Evolutionary conservation across 2,113 vertebrate genomes (phyloP).

Genomic region (Artemisiospiza belli): DNA sequence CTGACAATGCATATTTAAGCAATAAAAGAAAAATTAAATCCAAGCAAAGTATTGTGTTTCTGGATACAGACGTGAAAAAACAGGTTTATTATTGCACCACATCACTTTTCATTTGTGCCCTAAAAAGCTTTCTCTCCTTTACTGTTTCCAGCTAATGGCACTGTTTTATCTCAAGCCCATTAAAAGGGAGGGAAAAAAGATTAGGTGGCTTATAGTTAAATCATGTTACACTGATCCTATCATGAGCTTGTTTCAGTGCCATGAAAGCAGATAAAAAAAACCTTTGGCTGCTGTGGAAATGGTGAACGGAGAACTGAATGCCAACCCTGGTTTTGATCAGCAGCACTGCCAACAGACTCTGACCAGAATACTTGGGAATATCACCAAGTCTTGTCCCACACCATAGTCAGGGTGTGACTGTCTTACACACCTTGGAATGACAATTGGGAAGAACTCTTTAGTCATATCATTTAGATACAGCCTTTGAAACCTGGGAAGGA

Average conservation of each 20-base stretch:
- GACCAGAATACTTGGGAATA: background rate
- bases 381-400: background rate
- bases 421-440: background rate
- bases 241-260: background rate
- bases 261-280: background rate
- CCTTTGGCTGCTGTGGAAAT: background rate
- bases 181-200: background rate
- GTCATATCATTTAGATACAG: background rate
- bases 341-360: background rate
- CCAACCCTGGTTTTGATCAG: background rate
- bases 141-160: background rate
- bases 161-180: background rate
- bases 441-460: background rate
- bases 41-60: background rate
- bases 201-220: background rate
- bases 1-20: background rate
- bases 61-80: background rate
- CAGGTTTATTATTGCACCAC: background rate
- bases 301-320: background rate
- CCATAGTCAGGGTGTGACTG: background rate
- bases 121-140: background rate
- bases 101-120: background rate
- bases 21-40: conserved; percentile 27
- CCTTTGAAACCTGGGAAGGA: background rate
- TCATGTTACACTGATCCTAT: background rate